These are phyloP conservation scores for Copsychus sechellarum DNA, from an alignment of 2,113 vertebrate genomes.

Conservation along the genomic window DNA sequence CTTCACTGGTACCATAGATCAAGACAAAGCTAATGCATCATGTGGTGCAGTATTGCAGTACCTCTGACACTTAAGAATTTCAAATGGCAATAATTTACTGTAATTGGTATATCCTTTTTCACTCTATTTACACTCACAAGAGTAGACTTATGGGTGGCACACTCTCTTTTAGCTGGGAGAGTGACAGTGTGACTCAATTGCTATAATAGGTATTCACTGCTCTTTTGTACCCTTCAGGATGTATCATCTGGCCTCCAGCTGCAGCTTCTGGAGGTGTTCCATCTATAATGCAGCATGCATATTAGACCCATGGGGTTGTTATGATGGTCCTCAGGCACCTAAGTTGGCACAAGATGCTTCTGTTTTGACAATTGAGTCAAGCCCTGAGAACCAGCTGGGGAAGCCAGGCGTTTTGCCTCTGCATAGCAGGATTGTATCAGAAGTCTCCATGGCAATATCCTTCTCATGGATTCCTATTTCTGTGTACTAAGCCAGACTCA, in stretches of 20 bases:
- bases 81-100: background rate
- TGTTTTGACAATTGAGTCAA: background rate
- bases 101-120: background rate
- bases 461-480: background rate
- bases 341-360: background rate
- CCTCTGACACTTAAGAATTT: background rate
- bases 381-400: background rate
- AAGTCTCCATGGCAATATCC: background rate
- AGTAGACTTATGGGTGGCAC: background rate
- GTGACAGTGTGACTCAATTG: background rate
- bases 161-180: background rate
- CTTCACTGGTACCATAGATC: background rate
- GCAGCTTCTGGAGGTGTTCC: background rate
- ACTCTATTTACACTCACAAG: background rate
- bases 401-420: background rate
- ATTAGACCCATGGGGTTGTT: background rate
- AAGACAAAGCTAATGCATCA: background rate
- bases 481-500: background rate
- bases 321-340: background rate
- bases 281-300: background rate
- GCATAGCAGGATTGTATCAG: background rate
- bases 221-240: background rate
- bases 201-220: background rate
- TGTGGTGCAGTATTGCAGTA: background rate
- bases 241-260: background rate